These are phyloP conservation scores for Macquaria ambigua DNA, from an alignment of 2,113 vertebrate species.

Conservation along the genomic window DNA sequence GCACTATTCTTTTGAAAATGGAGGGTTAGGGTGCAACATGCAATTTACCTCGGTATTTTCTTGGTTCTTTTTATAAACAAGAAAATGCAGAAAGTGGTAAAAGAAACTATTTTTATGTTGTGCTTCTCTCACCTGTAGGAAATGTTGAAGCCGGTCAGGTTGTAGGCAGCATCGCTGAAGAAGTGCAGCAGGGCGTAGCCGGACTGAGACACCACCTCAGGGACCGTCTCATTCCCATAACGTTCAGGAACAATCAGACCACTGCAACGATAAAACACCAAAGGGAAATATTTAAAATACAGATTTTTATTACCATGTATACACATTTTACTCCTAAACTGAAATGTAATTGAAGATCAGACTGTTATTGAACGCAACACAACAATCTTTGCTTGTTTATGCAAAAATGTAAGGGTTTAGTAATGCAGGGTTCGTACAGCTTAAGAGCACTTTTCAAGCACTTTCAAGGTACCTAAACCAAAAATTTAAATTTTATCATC, in stretches of 20 bases:
- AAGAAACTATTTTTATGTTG: background rate
- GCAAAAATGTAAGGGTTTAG: background rate
- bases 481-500: too few species aligned
- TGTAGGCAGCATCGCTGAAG: constrained; percentile 99
- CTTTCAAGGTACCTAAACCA: too few species aligned
- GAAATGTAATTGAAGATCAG: background rate
- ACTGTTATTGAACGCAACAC: background rate
- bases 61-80: background rate
- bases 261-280: constrained; percentile 74
- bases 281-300: background rate
- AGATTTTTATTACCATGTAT: background rate
- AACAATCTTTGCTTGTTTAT: background rate
- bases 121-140: constrained; percentile 86
- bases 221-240: constrained; percentile 93
- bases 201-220: constrained; percentile 93
- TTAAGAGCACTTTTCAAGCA: too few species aligned
- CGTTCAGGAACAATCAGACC: constrained; percentile 96
- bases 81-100: background rate
- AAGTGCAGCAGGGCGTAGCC: constrained; percentile 96
- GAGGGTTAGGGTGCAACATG: too few species aligned
- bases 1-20: background rate
- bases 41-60: background rate
- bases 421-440: background rate
- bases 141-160: constrained; percentile 98
- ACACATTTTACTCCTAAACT: background rate